Evolutionary conservation across 2,797 vertebrate genomes (phyloP), one percentile per base, ranked within the genome.

Genomic region (Chanos chanos): DNA sequence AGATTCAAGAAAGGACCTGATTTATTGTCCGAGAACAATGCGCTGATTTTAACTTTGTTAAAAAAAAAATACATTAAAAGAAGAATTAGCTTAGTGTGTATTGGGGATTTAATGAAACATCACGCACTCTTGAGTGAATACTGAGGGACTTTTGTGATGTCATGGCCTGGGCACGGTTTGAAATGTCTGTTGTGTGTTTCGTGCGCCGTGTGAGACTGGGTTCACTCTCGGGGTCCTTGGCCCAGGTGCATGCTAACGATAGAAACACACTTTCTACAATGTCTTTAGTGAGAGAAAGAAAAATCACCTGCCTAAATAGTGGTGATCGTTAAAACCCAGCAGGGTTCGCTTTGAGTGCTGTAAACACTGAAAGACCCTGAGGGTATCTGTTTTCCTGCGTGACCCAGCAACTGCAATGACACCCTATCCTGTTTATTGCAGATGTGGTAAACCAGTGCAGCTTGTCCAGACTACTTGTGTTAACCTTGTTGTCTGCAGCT

Each of bases 261-360:
- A 60, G 77, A 83, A 84, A 71, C 82, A 83, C 64, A 61, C 74
- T 82, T 81, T 80, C 67, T 62, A 74, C 70, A 49, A 56, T 16
- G 40, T 10, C 68, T 64, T 67, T 34, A 25, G n/a, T n/a, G n/a
- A n/a, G n/a, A n/a, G n/a, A n/a, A n/a, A 31, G 25, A 66, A 49
- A 21, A 21, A 59, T 61, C 61, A 79, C 75, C 80, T 85, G 81
- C 75, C 63, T 60, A 73, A 34, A 73, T 57, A 64, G 66, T 39
- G 60, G 43, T 56, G 10, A 36, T 15, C 21, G 37, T 59, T 66
- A 72, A 76, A 50, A 30, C 72, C 48, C 75, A 66, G 72, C 55
- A 57, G 76, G 76, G 66, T 45, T 68, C 75, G 78, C 79, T 79
- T 81, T 58, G 58, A 59, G 65, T 64, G 73, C 67, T 13, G 63